phyloP scores from a whole-genome alignment of 2,797 vertebrate genomes.

The Paratrypauchen microcephalus region DNA sequence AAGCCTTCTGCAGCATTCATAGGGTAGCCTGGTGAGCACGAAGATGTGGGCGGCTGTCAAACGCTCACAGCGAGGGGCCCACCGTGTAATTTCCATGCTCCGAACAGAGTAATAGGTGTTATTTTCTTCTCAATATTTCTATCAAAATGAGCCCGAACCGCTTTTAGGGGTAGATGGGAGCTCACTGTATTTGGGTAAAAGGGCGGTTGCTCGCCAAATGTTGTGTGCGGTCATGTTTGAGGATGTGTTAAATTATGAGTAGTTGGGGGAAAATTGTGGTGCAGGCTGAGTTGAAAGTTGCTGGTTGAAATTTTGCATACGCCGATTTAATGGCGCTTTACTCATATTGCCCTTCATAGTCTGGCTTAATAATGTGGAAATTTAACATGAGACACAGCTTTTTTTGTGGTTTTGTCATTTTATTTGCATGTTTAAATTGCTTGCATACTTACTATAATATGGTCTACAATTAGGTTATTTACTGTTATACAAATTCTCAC shows the following conservation, averaged over 20 bases:
- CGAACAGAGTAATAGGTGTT: conserved; percentile 4
- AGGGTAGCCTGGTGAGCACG: not conserved
- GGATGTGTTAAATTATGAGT: not conserved
- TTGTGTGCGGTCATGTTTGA: not conserved
- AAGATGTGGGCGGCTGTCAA: conserved; percentile 1
- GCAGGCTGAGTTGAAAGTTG: not conserved
- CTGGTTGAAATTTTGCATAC: not conserved
- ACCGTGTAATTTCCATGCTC: conserved; percentile 7
- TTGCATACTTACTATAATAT: too few relatives aligned
- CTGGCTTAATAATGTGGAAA: too few relatives aligned
- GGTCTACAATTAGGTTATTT: too few relatives aligned
- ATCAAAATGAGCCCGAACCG: not conserved
- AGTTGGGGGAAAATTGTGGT: not conserved
- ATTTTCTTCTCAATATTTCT: conserved; percentile 8
- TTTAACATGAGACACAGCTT: too few relatives aligned
- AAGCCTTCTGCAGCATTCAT: not conserved
- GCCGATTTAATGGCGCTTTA: too few relatives aligned
- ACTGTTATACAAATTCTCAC: too few relatives aligned
- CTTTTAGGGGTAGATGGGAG: not conserved
- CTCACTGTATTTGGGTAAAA: not conserved
- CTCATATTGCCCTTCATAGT: too few relatives aligned
- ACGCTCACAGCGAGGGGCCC: not conserved
- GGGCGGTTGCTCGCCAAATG: not conserved
- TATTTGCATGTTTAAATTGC: too few relatives aligned
- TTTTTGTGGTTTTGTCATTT: too few relatives aligned